Evolutionary conservation across 2,888 invertebrate species (phyloP).

Genomic region (Drosophila formosana): DNA sequence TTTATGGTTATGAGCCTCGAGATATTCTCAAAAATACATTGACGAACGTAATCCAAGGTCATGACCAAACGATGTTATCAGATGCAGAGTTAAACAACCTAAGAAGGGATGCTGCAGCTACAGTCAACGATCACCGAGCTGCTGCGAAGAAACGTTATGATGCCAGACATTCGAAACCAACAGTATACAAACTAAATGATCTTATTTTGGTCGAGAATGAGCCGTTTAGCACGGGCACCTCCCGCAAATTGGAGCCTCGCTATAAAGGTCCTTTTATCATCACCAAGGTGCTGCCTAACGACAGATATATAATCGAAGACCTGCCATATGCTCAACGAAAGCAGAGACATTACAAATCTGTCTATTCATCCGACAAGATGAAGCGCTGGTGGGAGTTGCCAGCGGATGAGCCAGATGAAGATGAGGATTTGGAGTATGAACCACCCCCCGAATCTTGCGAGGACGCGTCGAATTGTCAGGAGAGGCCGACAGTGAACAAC

Average conservation of each 20-base stretch:
- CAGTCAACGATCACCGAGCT: slow-evolving; percentile 12
- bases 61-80: background rate
- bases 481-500: too few species aligned
- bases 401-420: too few species aligned
- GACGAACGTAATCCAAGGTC: slow-evolving; percentile 4
- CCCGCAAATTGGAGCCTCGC: slow-evolving; percentile 24
- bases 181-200: background rate
- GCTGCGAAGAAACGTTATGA: slow-evolving; percentile 8
- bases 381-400: too few species aligned
- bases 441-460: too few species aligned
- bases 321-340: slow-evolving; percentile 11
- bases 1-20: slow-evolving; percentile 4
- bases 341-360: slow-evolving; percentile 7
- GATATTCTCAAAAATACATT: slow-evolving; percentile 3
- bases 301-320: slow-evolving; percentile 21
- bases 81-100: slow-evolving; percentile 12
- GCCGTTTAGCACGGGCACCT: slow-evolving; percentile 14
- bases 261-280: slow-evolving; percentile 29
- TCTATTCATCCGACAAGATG: too few species aligned
- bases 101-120: background rate
- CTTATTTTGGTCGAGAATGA: slow-evolving; percentile 23
- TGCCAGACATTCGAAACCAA: background rate
- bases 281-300: slow-evolving; percentile 9
- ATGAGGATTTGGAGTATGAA: too few species aligned
- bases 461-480: too few species aligned